Evolutionary conservation across 2,113 vertebrate species (phyloP).

Genomic region (Polyodon spathula): DNA sequence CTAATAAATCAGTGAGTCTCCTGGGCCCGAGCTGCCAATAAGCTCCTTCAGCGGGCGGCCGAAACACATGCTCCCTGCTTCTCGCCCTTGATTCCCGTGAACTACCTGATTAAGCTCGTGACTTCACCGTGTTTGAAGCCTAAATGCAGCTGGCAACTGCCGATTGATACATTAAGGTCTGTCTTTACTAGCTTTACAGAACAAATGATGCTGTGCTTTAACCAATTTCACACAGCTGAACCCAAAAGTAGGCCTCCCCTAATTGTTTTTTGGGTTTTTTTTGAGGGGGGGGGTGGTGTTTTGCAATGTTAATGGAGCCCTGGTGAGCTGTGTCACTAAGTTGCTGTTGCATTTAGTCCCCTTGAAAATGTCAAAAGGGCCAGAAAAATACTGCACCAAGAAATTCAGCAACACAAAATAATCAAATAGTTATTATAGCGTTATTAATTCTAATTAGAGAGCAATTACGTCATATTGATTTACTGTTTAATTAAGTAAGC

Average conservation of each 20-base stretch:
- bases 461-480: too few species aligned
- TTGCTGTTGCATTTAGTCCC: too few species aligned
- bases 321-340: neutral
- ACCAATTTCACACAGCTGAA: neutral
- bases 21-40: neutral
- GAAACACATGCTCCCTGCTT: neutral
- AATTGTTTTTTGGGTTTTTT: neutral
- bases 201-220: constrained; percentile 2
- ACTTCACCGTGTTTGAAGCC: neutral
- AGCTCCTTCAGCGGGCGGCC: neutral
- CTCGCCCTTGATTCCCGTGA: neutral
- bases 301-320: too few species aligned
- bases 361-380: too few species aligned
- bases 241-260: neutral
- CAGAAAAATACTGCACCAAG: too few species aligned
- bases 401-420: too few species aligned
- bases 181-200: constrained; percentile 2
- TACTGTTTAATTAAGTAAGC: too few species aligned
- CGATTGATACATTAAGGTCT: neutral
- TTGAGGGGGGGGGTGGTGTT: too few species aligned
- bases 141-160: neutral
- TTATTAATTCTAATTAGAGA: too few species aligned
- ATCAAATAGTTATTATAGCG: too few species aligned
- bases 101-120: neutral
- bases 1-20: constrained; percentile 13